phyloP scores from a whole-genome alignment of 2,888 invertebrate species.

The Opisthograptis luteolata region DNA sequence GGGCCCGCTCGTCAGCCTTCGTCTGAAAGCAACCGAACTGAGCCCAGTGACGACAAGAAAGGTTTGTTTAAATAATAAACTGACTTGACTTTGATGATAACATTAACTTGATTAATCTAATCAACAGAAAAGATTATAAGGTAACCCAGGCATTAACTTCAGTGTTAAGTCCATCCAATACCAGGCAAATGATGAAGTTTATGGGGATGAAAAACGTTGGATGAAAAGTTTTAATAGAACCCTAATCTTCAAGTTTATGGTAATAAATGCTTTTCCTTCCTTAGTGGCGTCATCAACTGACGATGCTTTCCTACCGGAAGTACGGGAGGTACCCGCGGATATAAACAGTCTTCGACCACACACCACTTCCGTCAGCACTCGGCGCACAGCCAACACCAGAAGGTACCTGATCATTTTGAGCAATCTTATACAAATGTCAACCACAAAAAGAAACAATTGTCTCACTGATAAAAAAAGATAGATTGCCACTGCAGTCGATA shows the following conservation, averaged over 20 bases:
- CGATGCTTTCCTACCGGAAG: constrained; percentile 76
- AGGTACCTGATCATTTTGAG: constrained; percentile 50
- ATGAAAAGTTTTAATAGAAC: too few species aligned
- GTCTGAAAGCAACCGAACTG: constrained; percentile 82
- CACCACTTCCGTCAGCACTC: constrained; percentile 72
- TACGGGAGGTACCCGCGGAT: constrained; percentile 64
- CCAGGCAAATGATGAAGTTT: too few species aligned
- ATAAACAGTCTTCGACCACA: constrained; percentile 66
- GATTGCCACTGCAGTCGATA: neutral
- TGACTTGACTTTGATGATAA: too few species aligned
- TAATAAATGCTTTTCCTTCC: constrained; percentile 19
- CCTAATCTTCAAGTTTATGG: neutral
- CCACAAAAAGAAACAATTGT: too few species aligned
- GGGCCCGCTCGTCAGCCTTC: constrained; percentile 79
- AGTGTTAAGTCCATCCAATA: too few species aligned
- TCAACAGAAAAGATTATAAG: too few species aligned
- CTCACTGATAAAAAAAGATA: neutral
- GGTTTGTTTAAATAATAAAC: constrained; percentile 45
- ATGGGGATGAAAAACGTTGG: too few species aligned
- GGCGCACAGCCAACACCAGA: constrained; percentile 77
- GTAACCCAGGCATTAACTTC: too few species aligned
- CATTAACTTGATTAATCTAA: too few species aligned
- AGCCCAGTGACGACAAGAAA: constrained; percentile 78
- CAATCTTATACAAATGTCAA: neutral
- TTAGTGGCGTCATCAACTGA: constrained; percentile 69